Evolutionary conservation across 2,888 invertebrate genomes (phyloP), one percentile per base, ranked within the genome.

Genomic region (Cephus spinipes): DNA sequence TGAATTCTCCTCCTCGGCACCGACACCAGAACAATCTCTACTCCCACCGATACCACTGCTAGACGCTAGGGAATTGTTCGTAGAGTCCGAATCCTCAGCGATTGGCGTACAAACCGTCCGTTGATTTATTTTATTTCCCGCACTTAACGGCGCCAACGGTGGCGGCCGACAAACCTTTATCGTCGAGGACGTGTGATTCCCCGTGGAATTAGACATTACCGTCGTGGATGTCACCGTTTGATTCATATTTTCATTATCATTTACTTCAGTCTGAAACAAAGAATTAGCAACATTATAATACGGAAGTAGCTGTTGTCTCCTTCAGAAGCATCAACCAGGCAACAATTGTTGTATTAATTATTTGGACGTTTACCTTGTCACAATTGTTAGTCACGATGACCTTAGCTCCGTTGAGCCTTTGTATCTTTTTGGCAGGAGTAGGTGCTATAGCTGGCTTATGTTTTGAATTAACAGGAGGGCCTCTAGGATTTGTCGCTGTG

Each of bases 1-100:
- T 0, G 94, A 94, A 86, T 93, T 94, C 76, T 94, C 94, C 76
- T 94, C 94, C n/a, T 93, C 93, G 36, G 92, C 91, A 11, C 93
- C 93, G n/a, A 92, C 92, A 23, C 92, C 92, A 1, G 90, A 89
- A 80, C 91, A 92, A 81, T 92, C 92, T 34, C 92, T 89, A 82
- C 92, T 92, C 3, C 92, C 92, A 32, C 91, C 92, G 4, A 93
- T 89, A 3, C 93, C 92, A 80, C 93, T 94, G 79, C 94, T 94
- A 2, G 94, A 94, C 12, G 94, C 93, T 68, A 94, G 84, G 1
- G 94, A 94, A 89, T 94, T 94, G 85, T 94, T 94, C 9, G 92
- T 92, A 4, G 93, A 93, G 80, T 92, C 92, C 3, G 92, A 92
- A 81, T 92, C 93, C 76, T 93, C 92, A 55, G 91, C 91, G 12